phyloP scores from a whole-genome alignment of 2,113 vertebrate species.

The Rhodinocichla rosea region DNA sequence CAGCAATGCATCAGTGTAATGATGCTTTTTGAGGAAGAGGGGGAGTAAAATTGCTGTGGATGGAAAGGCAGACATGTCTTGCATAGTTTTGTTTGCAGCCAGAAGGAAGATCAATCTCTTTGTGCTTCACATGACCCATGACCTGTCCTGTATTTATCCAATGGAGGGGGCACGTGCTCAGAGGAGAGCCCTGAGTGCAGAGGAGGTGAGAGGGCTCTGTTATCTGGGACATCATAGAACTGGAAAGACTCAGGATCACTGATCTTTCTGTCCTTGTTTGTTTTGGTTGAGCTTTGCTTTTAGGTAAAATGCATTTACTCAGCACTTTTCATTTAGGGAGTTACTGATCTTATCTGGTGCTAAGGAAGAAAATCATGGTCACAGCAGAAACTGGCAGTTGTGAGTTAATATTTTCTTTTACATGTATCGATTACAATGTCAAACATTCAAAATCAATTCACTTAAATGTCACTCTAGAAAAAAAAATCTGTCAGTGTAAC shows the following conservation, averaged over 20 bases:
- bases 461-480: neutral
- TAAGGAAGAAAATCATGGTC: neutral
- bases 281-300: neutral
- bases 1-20: neutral
- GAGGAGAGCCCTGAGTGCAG: neutral
- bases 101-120: neutral
- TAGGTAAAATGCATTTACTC: neutral
- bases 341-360: neutral
- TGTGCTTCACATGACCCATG: neutral
- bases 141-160: neutral
- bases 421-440: neutral
- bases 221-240: neutral
- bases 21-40: neutral
- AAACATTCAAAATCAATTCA: slow-evolving; percentile 52
- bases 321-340: neutral
- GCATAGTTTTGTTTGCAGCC: neutral
- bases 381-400: slow-evolving; percentile 35
- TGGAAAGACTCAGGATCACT: neutral
- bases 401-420: slow-evolving; percentile 41
- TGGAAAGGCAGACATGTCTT: neutral
- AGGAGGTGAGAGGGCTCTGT: neutral
- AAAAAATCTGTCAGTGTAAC: neutral
- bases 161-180: neutral
- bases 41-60: neutral
- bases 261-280: neutral